Evolutionary conservation across 2,797 vertebrate species (phyloP), one percentile per base, ranked within the genome.

Genomic region (Coccyzus lansbergi): DNA sequence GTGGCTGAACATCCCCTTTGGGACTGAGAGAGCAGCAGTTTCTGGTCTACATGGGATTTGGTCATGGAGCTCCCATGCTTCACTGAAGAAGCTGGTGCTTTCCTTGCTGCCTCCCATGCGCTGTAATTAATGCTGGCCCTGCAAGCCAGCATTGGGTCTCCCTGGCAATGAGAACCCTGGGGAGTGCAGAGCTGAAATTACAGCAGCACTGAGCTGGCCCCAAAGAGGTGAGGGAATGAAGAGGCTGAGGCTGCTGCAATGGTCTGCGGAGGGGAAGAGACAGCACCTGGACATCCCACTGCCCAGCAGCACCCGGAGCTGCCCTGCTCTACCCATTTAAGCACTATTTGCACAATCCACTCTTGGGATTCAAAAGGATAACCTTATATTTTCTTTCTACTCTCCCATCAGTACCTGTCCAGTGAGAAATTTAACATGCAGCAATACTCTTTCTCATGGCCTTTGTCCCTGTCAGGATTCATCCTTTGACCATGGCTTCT

Each of bases 91-190:
- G 62, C 46, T 56, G 59, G 25, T 9, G 5, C 72, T 36, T 91
- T 90, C 52, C 44, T 49, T 0, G 2, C 55, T 51, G 82, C 83
- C 62, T 92, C 69, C 72, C 1, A 2, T 63, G 72, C 4, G 33
- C 83, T 92, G 90, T 94, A 90, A 90, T 94, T 94, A 91, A 64
- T 13, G 44, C 72, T 94, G 85, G 71, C 76, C 82, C 76, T 52
- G 68, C 72, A 25, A 76, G 67, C 1, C 53, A 60, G 83, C 83
- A 17, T 58, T 59, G 19, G 59, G 48, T 86, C 83, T 91, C 84
- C 86, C 59, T 1, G n/a, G 93, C 62, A 82, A 46, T 75, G 58
- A 67, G 53, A 68, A 58, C 94, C 78, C 81, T 59, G 78, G 85
- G 64, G 89, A 94, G 58, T 2, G 5, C 34, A 15, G 70, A 93